Base-by-base conservation (phyloP, 2,888 invertebrate species). In the Melipona bicolor region DNA sequence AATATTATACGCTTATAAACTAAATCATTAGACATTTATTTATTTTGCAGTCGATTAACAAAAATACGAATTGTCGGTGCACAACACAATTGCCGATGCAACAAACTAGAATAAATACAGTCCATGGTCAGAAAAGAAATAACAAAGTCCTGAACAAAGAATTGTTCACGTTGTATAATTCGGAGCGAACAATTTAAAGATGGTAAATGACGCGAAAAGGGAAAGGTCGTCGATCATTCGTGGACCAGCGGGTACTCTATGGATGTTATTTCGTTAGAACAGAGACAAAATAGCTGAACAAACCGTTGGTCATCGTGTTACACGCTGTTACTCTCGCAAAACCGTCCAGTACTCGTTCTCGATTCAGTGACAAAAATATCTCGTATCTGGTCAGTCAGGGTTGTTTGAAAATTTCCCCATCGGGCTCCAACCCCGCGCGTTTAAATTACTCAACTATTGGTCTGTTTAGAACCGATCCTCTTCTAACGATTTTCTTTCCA, bases 201-300 rank as follows among this genome's bases (percentile, higher is more conserved):
- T 13, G 19, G 56, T 1, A 59, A 79, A 81, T 21, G 68, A 36
- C 50, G 19, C 52, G 54, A 15, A 36, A 11, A 71, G 75, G 24
- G 68, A 71, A 54, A 52, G 24, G 17, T 62, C 27, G 61, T 59
- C 73, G 82, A 81, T 83, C 81, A 72, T 76, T 83, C 75, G 75
- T 43, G 77, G 73, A 83, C 43, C 83, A 81, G 73, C 70, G 49
- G 43, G 27, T 77, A 24, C 62, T 81, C 77, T 64, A 83, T 83
- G 69, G 74, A 74, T 77, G 81, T 77, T 81, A 74, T 81, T 81
- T 74, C 69, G 32, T 61, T 24, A 54, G 70, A 74, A 83, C 68
- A 61, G 77, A 49, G 62, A 64, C 32, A 77, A 77, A 83, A 83
- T 77, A 81, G 77, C 36, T 64, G 67, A 56, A 54, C 59, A 81